phyloP scores from a whole-genome alignment of 2,888 invertebrate genomes.

The Caenorhabditis sp. region DNA sequence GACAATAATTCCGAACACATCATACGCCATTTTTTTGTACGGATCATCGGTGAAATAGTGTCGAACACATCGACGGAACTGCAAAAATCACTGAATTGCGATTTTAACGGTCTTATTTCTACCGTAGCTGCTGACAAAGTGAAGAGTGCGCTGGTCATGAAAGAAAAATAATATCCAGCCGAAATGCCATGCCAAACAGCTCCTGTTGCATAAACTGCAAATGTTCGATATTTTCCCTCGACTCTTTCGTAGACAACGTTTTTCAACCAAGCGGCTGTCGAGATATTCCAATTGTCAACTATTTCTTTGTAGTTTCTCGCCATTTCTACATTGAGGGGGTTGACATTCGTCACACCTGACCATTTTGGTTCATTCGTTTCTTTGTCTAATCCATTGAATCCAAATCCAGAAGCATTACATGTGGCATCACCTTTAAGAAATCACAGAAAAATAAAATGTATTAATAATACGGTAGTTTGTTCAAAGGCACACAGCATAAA shows the following conservation, averaged over 20 bases:
- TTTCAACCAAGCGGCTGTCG: constrained; percentile 91
- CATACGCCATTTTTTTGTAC: neutral
- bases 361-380: constrained; percentile 81
- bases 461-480: neutral
- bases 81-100: constrained; percentile 6
- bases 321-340: constrained; percentile 86
- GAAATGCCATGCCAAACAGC: constrained; percentile 41
- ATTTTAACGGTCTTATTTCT: neutral
- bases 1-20: neutral
- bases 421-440: constrained; percentile 92
- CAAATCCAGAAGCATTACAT: constrained; percentile 91
- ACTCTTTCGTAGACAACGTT: constrained; percentile 83
- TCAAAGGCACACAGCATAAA: neutral
- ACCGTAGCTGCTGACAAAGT: constrained; percentile 38
- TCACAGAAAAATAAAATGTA: constrained; percentile 26
- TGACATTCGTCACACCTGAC: constrained; percentile 91
- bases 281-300: constrained; percentile 91
- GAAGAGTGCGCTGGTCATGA: constrained; percentile 33
- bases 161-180: constrained; percentile 36
- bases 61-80: neutral
- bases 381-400: constrained; percentile 82
- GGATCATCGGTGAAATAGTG: neutral
- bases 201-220: constrained; percentile 31
- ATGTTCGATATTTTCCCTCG: constrained; percentile 25
- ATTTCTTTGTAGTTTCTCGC: constrained; percentile 85